Percentiles rank a stretch among this genome's conserved stretches.
phyloP scores from a whole-genome alignment of 2,113 vertebrate genomes.

The Ctenodactylus gundi region DNA sequence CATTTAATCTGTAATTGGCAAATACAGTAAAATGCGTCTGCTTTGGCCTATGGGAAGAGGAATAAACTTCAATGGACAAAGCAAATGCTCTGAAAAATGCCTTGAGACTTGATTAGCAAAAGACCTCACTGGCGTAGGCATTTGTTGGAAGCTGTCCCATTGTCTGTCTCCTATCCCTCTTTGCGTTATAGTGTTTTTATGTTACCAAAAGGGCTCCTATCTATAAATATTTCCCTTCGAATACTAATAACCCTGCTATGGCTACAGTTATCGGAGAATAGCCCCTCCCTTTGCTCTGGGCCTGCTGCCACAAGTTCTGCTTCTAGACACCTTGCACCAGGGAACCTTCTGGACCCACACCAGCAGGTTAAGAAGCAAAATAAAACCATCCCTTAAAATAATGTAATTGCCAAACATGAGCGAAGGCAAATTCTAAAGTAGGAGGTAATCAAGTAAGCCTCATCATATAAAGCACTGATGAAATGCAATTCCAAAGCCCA shows the following conservation, averaged over 20 bases:
- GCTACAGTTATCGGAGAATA: slow-evolving; percentile 76
- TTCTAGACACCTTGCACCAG: slow-evolving; percentile 58
- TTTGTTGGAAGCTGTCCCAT: slow-evolving; percentile 50
- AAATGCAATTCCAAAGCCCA: slow-evolving; percentile 59
- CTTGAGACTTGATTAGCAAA: slow-evolving; percentile 57
- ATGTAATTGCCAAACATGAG: slow-evolving; percentile 58
- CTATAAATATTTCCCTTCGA: slow-evolving; percentile 78
- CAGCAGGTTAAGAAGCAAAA: slow-evolving; percentile 64
- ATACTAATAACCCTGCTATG: slow-evolving; percentile 75
- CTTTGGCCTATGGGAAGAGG: slow-evolving; percentile 3
- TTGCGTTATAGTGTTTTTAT: slow-evolving; percentile 69
- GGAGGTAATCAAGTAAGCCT: slow-evolving; percentile 68
- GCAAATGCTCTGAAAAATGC: slow-evolving; percentile 55
- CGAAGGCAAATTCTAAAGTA: slow-evolving; percentile 47
- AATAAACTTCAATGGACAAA: background rate
- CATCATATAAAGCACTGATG: slow-evolving; percentile 54
- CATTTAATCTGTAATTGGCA: slow-evolving; percentile 39
- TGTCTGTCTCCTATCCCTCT: background rate
- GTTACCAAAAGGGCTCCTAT: slow-evolving; percentile 69
- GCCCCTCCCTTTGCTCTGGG: slow-evolving; percentile 75
- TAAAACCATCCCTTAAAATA: slow-evolving; percentile 29
- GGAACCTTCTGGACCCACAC: slow-evolving; percentile 76
- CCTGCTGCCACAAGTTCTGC: slow-evolving; percentile 78
- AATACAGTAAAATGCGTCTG: slow-evolving; percentile 44
- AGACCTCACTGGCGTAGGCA: slow-evolving; percentile 63